phyloP scores from a whole-genome alignment of 2,113 vertebrate genomes.

The Ondatra zibethicus region DNA sequence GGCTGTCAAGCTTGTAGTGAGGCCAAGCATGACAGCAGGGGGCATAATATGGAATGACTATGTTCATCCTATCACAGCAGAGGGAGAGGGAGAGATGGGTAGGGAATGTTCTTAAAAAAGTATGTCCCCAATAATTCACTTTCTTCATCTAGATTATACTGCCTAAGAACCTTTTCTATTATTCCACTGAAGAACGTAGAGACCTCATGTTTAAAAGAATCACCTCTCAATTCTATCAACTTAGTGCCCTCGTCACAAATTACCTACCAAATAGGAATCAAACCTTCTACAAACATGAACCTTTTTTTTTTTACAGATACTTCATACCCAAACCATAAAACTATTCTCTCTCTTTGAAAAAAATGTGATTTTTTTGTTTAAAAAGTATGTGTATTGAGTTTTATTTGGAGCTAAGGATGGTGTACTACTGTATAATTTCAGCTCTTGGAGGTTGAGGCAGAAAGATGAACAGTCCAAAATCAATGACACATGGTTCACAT shows the following conservation, averaged over 20 bases:
- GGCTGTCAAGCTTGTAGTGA: not conserved
- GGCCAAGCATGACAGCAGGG: not conserved
- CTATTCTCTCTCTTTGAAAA: not conserved
- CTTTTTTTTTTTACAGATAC: not conserved
- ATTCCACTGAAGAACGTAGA: not conserved
- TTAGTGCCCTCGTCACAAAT: not conserved
- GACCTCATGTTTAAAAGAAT: not conserved
- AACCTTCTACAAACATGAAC: not conserved
- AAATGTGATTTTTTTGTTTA: not conserved
- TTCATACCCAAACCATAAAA: not conserved
- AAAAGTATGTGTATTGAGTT: not conserved
- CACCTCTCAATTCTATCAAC: not conserved
- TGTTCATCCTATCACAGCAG: not conserved
- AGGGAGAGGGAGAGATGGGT: not conserved
- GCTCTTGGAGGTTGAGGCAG: not conserved
- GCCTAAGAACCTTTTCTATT: not conserved
- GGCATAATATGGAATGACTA: accelerated
- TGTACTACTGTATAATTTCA: not conserved
- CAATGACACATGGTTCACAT: no score
- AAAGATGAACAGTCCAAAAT: not conserved
- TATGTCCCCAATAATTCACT: no score
- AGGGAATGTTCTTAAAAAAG: not conserved
- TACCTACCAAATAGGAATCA: not conserved
- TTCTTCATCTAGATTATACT: accelerated
- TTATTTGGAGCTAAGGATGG: not conserved